Base-by-base conservation (phyloP, 2,888 invertebrate species). In the Dicyrtoma fusca region DNA sequence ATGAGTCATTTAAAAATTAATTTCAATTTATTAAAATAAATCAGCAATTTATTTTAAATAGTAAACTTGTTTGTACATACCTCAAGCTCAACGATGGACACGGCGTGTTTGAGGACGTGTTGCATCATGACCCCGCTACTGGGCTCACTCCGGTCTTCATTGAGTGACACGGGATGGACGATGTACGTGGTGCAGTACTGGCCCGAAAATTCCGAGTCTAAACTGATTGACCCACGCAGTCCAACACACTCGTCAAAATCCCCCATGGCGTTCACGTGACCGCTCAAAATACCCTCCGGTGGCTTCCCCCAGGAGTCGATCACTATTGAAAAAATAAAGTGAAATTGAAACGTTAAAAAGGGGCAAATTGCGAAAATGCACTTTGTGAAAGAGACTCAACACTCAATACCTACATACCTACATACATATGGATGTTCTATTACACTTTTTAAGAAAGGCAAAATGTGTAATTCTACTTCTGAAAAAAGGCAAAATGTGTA, bases 231-330 rank as follows among this genome's bases (percentile, higher is more conserved):
- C 13, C 68, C 68, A 23, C 53, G 62, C 3, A 77, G 47, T 2
- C 69, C 74, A 4, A 78, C 49, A 64, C 79, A 79, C 42, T 78
- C 77, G 26, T 79, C 79, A 69, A 72, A 79, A 47, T 77, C 79
- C 10, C 79, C 79, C 45, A 79, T 61, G 4, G 76, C 73, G 25
- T 73, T 75, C 11, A 77, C 70, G 51, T 79, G 79, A 13, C 78
- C 79, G 44, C 71, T 73, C 0, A 79, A 61, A 13, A 79, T 75
- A 10, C 79, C 79, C 70, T 78, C 79, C n/a, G 78, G 76, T 14
- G 74, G 51, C 51, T 79, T 79, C 5, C 74, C 79, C 77, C 78
- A 79, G 0, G 78, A 70, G 62, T 79, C 79, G 5, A 75, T 51
- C 79, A 79, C 79, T 79, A 21, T 10, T 14, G n/a, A 62, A 42